Evolutionary conservation across 2,797 vertebrate genomes (phyloP).

Genomic region (Loriculus beryllinus): DNA sequence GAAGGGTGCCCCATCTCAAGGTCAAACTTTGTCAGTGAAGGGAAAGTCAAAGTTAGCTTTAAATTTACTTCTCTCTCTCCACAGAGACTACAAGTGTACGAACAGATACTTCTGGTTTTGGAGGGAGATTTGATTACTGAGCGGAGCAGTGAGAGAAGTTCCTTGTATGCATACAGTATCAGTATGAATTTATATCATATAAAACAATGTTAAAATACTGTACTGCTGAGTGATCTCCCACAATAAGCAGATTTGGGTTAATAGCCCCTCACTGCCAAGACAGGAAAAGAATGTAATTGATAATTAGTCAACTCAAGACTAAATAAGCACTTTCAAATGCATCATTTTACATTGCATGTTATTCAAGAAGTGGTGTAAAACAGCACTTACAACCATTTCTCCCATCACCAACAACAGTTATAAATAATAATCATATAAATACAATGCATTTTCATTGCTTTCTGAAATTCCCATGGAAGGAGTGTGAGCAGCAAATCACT

Average conservation of each 20-base stretch:
- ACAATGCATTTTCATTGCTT: not conserved
- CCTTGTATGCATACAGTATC: not conserved
- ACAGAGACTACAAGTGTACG: not conserved
- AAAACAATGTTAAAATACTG: not conserved
- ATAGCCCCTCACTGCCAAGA: constrained; percentile 15
- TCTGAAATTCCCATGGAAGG: constrained; percentile 1
- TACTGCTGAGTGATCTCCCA: not conserved
- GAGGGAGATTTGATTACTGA: not conserved
- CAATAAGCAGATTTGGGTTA: not conserved
- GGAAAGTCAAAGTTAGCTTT: constrained; percentile 4
- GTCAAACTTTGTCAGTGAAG: constrained; percentile 22
- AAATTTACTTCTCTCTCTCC: constrained; percentile 12
- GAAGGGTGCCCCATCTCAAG: constrained; percentile 5
- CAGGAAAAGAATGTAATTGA: constrained; percentile 27
- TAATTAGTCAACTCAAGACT: constrained; percentile 48
- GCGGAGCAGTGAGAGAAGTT: not conserved
- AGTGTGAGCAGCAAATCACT: not conserved
- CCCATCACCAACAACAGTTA: constrained; percentile 3
- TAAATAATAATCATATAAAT: constrained; percentile 30
- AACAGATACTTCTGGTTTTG: not conserved
- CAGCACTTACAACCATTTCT: constrained; percentile 11
- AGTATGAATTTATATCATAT: not conserved
- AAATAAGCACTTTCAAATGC: constrained; percentile 49
- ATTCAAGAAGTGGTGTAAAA: constrained; percentile 19
- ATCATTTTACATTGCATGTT: not conserved